Evolutionary conservation across 2,888 invertebrate species (phyloP), one percentile per base, ranked within the genome.

Genomic region (Cylloceria caligata): DNA sequence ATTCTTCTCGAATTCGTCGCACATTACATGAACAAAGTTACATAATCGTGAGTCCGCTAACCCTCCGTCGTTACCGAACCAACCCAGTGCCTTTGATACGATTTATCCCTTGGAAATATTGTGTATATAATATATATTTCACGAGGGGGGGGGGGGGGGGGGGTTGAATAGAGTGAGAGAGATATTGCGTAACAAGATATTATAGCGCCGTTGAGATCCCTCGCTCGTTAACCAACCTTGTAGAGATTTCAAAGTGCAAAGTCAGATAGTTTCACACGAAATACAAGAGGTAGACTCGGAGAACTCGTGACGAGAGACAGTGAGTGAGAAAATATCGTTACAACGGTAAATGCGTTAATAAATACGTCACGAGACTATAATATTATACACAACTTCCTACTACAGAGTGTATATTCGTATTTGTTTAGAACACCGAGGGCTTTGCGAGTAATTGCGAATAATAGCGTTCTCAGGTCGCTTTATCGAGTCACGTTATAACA

Each of bases 211-310:
- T 47, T 27, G 47, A 47, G 30, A 57, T 57, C n/a, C 13, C 30
- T 52, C 49, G 49, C 19, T 24, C n/a, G 4, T n/a, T n/a, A 42
- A 42, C 13, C 42, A n/a, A 1, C 13, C 36, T 21, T 7, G 69
- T n/a, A 52, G 24, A 11, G 55, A 60, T 62, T 62, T 62, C 62
- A 62, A 73, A 73, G 72, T 73, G 62, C 72, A 73, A 72, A 60
- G 60, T 73, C 72, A 73, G 62, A 73, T 47, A 36, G 5, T 36
- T 60, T 60, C 62, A 55, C 42, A n/a, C 55, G 39, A 52, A 49
- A 67, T 3, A 45, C 27, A 13, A 27, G 65, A 21, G 24, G 45
- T 13, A 49, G 7, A 34, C 19, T 62, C 3, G 11, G 13, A 11
- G n/a, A 27, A 11, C 39, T 30, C 11, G 42, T 24, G 45, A 57